Evolutionary conservation across 2,797 vertebrate genomes (phyloP), one percentile per base, ranked within the genome.

Genomic region (Pseudochirops cupreus): DNA sequence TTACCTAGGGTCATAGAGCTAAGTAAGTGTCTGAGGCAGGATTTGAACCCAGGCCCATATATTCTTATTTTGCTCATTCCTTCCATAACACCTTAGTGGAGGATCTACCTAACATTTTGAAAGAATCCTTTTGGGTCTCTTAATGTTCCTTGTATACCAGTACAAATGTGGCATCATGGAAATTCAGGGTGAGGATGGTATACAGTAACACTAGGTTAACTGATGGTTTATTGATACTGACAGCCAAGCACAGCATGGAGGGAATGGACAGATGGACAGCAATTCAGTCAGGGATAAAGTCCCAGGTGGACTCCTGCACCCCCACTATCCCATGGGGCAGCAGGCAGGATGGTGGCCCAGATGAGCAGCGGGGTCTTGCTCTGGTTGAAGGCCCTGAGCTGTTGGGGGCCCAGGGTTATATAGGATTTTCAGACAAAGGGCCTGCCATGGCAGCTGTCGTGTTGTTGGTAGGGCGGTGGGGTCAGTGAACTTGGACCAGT

Each of bases 361-460:
- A 87, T 33, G 39, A 87, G 24, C 74, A 87, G 74, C 74, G 0
- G 74, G 74, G 16, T 28, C 39, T 50, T 10, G 24, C 74, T 87
- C 39, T 46, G 74, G 21, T 50, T 11, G 74, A 87, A 87, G 74
- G 74, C 74, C 0, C 74, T 5, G 39, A 87, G 39, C 74, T 87
- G 74, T 46, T 87, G 74, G 74, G 12, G 39, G 74, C 31, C 74
- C 74, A 33, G 39, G 39, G 46, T 87, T 87, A 87, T 50, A 26
- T 26, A 50, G 74, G 74, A 87, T 87, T 87, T 87, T 87, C 74
- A 87, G 74, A 87, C 74, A 87, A 50, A 87, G 74, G 74, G 74
- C 74, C 74, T 87, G 74, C 74, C 24, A 10, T 87, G 74, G 74
- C 74, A 87, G 74, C 74, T 87, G 74, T 87, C 74, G 11, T 87